Conservation (phyloP, 2,797 vertebrate species). For the Octomys mimax region DNA sequence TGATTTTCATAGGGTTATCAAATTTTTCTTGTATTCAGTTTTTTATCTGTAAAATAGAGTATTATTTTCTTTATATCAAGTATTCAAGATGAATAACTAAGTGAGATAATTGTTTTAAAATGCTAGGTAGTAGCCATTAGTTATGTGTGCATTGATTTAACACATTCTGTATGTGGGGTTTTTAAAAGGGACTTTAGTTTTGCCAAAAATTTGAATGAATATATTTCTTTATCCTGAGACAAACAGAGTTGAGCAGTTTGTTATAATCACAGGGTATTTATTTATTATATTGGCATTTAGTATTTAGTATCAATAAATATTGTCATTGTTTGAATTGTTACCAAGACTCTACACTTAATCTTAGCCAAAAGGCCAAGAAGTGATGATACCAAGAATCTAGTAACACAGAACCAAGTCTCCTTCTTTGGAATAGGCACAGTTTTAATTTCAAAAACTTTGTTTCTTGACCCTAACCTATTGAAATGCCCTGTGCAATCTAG, state of each 20-base stretch:
- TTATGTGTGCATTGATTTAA: neutral
- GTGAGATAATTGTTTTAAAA: constrained; percentile 15
- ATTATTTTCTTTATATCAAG: constrained; percentile 12
- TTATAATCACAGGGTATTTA: neutral
- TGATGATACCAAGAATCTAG: constrained; percentile 39
- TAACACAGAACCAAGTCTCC: constrained; percentile 1
- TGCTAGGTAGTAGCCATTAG: constrained; percentile 26
- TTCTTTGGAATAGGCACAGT: neutral
- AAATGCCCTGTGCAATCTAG: neutral
- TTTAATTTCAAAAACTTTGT: constrained; percentile 49
- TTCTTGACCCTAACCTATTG: neutral
- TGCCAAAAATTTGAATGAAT: constrained; percentile 44
- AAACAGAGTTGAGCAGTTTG: constrained; percentile 26
- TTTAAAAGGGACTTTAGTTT: constrained; percentile 11
- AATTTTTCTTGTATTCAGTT: neutral
- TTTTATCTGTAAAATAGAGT: constrained; percentile 44
- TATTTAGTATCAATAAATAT: constrained; percentile 50
- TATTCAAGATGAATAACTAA: constrained; percentile 14
- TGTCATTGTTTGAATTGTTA: neutral
- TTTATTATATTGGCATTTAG: constrained; percentile 38
- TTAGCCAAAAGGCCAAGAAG: too few relatives aligned
- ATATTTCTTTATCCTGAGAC: neutral
- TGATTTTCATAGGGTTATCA: constrained; percentile 22
- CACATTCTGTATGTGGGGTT: neutral
- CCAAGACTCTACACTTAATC: too few relatives aligned